Evolutionary conservation across 2,797 vertebrate species (phyloP), one percentile per base, ranked within the genome.

Genomic region (Pseudopleuronectes americanus): DNA sequence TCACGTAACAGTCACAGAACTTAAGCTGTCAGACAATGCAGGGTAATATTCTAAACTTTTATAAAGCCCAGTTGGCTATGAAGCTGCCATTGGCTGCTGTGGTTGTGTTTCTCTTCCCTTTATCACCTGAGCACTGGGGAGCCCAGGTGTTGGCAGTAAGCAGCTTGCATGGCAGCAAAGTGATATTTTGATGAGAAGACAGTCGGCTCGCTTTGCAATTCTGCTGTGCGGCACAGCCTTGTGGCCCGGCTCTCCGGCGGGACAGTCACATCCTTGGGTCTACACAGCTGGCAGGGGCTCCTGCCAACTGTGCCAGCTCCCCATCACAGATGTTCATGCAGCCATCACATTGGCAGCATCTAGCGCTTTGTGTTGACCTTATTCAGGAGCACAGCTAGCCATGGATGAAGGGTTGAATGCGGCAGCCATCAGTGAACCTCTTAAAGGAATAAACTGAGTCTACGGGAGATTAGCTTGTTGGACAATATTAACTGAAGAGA

Each of bases 171-270:
- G 84, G 87, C 84, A 86, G 83, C 75, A 60, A 83, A 89, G 84
- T 87, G 87, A 90, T 88, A 87, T 85, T 86, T 77, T 89, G 87
- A 91, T 82, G 85, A 91, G 85, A 84, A 89, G 92, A 92, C 91
- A 91, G 88, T 76, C 69, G 47, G 77, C 83, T 79, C 76, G 43
- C 81, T 81, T 81, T 76, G 78, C 77, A 84, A 77, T 85, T 88
- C 74, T 38, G 70, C 76, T 26, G 65, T 33, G 68, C 21, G 14
- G 28, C 14, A 10, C 77, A 68, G 84, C 74, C 74, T 83, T 80
- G 89, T 81, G 78, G 83, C 81, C 81, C 7, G 22, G 68, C 33
- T 6, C 67, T 83, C 84, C 71, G 6, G 23, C 26, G 87, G 84
- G 84, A 90, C 77, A 38, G 81, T 76, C 68, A 64, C 78, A 85